Evolutionary conservation across 2,888 invertebrate genomes (phyloP), one percentile per base, ranked within the genome.

Genomic region (Bugula neritina): DNA sequence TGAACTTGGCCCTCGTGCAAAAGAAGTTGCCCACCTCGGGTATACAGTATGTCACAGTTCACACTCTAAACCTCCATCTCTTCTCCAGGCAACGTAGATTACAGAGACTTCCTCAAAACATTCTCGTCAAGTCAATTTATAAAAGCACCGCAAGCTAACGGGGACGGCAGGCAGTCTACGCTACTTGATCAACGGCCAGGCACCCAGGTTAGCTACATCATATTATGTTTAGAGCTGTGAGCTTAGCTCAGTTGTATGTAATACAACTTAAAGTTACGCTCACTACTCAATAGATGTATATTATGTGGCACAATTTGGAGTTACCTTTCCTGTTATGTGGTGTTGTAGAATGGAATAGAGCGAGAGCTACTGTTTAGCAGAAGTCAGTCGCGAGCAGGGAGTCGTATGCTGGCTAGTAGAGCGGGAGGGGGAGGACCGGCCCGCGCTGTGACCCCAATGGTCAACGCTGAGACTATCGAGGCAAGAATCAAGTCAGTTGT

Each of bases 391-490:
- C 2, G 70, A 5, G 70, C 29, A 5, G 54, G 43, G 25, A 31
- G 34, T 21, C 23, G 70, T 10, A 27, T 58, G 58, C 43, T 43
- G 10, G 58, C 25, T 27, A 54, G 52, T 23, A 21, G 70, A 29
- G 70, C 69, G 25, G 73, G 76, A 27, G 31, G 63, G 27, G 63
- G 27, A 21, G 34, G 29, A 34, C 63, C 29, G 3, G 13, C 63
- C 5, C 27, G 63, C 10, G 73, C 74, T 3, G 72, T 75, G 72
- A 82, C 81, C 27, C 81, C 81, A 0, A 71, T 83, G 73, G 78
- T 83, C 1, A 82, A 83, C 75, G 82, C 82, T 0, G 80, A 81
- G 72, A 69, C 73, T 21, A 79, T 79, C 5, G 83, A 83, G 72
- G 71, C 71, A 31, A 74, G 74, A 27, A 73, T 82, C 1, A 79